Percentiles rank a stretch among this genome's conserved stretches.
These are phyloP conservation scores for Eptesicus fuscus DNA, from an alignment of 2,113 vertebrate genomes.

Conservation along the genomic window DNA sequence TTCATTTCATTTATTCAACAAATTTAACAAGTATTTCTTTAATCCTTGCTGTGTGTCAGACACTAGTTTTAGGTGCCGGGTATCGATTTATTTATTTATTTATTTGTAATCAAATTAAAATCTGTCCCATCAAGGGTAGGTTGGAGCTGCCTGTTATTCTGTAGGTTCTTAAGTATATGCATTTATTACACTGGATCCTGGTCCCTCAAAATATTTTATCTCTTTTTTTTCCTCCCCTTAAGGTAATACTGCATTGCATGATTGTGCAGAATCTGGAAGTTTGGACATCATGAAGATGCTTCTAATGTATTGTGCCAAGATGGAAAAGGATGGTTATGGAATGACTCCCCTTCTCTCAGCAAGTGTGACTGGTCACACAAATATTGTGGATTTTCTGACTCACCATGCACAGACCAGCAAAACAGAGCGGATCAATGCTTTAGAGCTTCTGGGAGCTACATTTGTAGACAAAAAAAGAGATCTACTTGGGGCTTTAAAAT, in stretches of 20 bases:
- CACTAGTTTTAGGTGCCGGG: background rate
- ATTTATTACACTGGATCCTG: background rate
- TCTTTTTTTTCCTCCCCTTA: slow-evolving; percentile 25
- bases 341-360: slow-evolving; percentile 98
- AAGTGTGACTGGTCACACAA: slow-evolving; percentile 97
- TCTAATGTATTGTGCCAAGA: slow-evolving; percentile 94
- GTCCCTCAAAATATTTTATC: slow-evolving; percentile 22
- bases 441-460: slow-evolving; percentile 96
- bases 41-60: background rate
- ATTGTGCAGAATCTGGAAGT: slow-evolving; percentile 99
- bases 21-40: background rate
- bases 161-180: background rate
- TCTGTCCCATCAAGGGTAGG: background rate
- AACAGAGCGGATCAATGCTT: slow-evolving; percentile 91
- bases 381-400: slow-evolving; percentile 97
- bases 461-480: slow-evolving; percentile 99
- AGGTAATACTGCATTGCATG: slow-evolving; percentile 98
- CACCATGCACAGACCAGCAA: slow-evolving; percentile 92
- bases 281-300: slow-evolving; percentile 99
- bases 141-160: background rate
- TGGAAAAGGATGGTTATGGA: slow-evolving; percentile 98
- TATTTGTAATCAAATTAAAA: background rate
- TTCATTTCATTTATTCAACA: slow-evolving; percentile 15
- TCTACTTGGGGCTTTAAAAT: slow-evolving; percentile 96
- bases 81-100: background rate